These are phyloP conservation scores for Agonum fuliginosum DNA, from an alignment of 2,888 invertebrate genomes.

Conservation along the genomic window DNA sequence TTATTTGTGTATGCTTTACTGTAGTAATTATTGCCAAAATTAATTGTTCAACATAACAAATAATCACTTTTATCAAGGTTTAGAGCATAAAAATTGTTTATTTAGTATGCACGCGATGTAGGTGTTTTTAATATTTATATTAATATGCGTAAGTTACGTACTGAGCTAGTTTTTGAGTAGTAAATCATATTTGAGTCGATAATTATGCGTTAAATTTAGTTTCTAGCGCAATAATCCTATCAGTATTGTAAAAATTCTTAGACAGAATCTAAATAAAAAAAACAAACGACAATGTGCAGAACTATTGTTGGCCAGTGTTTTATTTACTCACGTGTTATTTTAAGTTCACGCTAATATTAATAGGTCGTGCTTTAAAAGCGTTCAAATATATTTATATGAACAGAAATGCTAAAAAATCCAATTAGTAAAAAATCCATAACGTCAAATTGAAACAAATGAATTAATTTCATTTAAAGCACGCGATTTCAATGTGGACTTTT, in stretches of 20 bases:
- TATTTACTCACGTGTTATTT: conserved; percentile 46
- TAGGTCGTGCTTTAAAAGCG: conserved; percentile 16
- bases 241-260: not conserved
- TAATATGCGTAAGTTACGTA: too few relatives aligned
- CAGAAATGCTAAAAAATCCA: not conserved
- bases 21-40: too few relatives aligned
- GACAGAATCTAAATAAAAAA: conserved; percentile 9
- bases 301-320: conserved; percentile 42
- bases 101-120: too few relatives aligned
- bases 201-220: not conserved
- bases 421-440: not conserved
- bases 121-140: not conserved
- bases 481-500: not conserved
- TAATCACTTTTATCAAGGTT: conserved; percentile 19
- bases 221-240: not conserved
- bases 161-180: too few relatives aligned
- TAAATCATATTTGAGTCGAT: not conserved
- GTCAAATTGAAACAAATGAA: conserved; percentile 43
- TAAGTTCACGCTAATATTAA: conserved; percentile 41
- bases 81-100: not conserved
- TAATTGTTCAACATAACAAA: not conserved
- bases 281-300: not conserved
- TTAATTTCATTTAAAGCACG: conserved; percentile 2
- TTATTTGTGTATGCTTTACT: too few relatives aligned
- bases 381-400: not conserved